Evolutionary conservation across 1,140 invertebrate genomes (phyloP), one percentile per base, ranked within the genome.

Genomic region (Stratiolaelaps scimitus): DNA sequence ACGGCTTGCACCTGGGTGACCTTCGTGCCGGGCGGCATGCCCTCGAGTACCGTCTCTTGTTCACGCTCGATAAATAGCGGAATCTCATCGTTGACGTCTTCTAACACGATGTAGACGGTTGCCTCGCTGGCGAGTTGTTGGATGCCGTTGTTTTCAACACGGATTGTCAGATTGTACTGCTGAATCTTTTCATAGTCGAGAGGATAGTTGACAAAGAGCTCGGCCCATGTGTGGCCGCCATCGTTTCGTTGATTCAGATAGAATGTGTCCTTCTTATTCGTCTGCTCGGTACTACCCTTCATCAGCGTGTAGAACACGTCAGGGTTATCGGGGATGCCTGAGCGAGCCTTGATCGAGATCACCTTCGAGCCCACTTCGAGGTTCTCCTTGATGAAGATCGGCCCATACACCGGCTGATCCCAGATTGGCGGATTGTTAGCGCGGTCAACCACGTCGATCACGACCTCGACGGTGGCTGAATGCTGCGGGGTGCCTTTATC

Each of bases 31-130:
- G 89, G 83, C 28, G 87, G 88, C 78, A 95, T 89, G 56, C 91
- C 89, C 79, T 93, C 91, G 64, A 92, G 80, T 45, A 93, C 91
- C 17, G 88, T 93, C 79, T 92, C 90, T 75, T 93, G 89, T 77
- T 94, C 88, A 72, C 89, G 80, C 79, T 93, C 89, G 67, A 88
- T 92, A 77, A 94, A 95, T 67, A 93, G 78, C 7, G 90, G 91
- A 74, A 95, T 94, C 78, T 95, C 91, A 76, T 95, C 92, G 77
- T 95, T 95, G 48, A 94, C 91, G 77, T 95, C 92, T 77, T 93
- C 88, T 48, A 96, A 78, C 80, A 89, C 85, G 72, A 95, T 92
- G 78, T 85, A 87, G 66, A 93, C 88, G 43, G 89, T 93, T 4
- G 89, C 87, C 80, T 94, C 90, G 34, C 89, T 91, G 46, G 90